Evolutionary conservation across 2,888 invertebrate species (phyloP).

Genomic region (Spisula subtruncata): DNA sequence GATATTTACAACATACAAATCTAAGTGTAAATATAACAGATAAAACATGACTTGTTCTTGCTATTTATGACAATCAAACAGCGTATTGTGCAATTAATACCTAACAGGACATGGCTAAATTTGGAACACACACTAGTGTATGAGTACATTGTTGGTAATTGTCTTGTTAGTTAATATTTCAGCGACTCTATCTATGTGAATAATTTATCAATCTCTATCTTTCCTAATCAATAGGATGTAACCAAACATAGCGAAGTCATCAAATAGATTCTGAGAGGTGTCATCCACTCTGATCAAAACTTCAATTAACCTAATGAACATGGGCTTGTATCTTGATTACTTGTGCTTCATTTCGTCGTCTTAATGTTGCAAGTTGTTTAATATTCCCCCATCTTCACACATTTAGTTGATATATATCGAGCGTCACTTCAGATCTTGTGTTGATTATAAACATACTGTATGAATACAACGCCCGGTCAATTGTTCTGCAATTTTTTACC

Average conservation of each 20-base stretch:
- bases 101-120: too few species aligned
- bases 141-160: conserved; percentile 34
- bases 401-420: not conserved
- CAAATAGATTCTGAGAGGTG: not conserved
- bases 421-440: not conserved
- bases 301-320: conserved; percentile 16
- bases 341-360: not conserved
- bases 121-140: not conserved
- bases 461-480: not conserved
- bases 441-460: not conserved
- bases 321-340: not conserved
- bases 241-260: not conserved
- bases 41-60: too few species aligned
- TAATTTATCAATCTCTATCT: conserved; percentile 35
- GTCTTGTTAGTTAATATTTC: conserved; percentile 48
- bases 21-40: too few species aligned
- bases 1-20: too few species aligned
- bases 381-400: not conserved
- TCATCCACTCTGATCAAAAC: not conserved
- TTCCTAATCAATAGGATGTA: conserved; percentile 8
- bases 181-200: conserved; percentile 37
- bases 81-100: too few species aligned
- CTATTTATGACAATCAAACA: too few species aligned
- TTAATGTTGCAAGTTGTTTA: not conserved
- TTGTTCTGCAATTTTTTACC: not conserved